Conservation (phyloP, 2,113 vertebrate species). For the Setophaga petechia region DNA sequence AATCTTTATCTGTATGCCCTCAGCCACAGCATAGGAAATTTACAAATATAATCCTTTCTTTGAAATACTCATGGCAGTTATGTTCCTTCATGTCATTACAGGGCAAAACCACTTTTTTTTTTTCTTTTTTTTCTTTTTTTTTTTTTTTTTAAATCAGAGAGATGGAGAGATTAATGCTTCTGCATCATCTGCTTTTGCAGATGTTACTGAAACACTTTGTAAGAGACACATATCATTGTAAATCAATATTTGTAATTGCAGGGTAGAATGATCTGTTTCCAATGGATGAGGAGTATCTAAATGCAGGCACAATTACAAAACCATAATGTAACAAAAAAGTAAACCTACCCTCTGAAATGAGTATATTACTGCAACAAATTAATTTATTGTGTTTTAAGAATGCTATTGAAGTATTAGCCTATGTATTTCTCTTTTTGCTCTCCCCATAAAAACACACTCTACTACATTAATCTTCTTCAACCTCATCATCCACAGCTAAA, state of each 20-base stretch:
- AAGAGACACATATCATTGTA: conserved; percentile 16
- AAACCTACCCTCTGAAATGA: conserved; percentile 1
- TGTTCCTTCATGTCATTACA: background rate
- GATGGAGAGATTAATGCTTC: conserved; percentile 28
- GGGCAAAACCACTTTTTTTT: background rate
- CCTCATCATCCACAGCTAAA: background rate
- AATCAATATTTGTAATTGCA: conserved; percentile 58
- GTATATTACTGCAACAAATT: background rate
- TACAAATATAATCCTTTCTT: conserved; percentile 14
- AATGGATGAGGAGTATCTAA: background rate
- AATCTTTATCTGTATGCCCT: background rate
- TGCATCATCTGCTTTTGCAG: conserved; percentile 40
- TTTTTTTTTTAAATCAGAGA: background rate
- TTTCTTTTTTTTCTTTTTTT: background rate
- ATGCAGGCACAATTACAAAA: conserved; percentile 17
- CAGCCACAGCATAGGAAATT: background rate
- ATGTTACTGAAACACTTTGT: conserved; percentile 4
- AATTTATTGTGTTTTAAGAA: background rate
- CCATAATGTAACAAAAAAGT: background rate
- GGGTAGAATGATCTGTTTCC: conserved; percentile 13
- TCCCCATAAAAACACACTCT: background rate
- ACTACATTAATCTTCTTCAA: background rate
- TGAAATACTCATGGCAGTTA: background rate
- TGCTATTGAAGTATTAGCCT: background rate
- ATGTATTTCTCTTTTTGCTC: background rate